Evolutionary conservation across 1,140 invertebrate genomes (phyloP).

Genomic region (Macrotrachela quadricornifera): DNA sequence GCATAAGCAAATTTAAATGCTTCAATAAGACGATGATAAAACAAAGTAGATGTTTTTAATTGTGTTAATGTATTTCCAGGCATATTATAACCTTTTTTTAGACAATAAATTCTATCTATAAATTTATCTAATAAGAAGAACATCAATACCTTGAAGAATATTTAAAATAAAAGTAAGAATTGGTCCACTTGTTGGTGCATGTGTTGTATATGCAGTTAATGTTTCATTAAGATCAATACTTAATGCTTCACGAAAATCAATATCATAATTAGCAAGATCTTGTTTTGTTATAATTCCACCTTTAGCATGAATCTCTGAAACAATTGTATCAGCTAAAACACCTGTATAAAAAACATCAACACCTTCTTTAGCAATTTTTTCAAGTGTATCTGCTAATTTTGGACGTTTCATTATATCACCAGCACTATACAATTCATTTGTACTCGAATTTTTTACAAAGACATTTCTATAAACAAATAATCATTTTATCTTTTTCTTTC

Average conservation of each 20-base stretch:
- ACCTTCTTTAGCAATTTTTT: slow-evolving; percentile 21
- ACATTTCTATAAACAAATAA: no score
- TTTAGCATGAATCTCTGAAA: slow-evolving; percentile 23
- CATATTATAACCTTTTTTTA: slow-evolving; percentile 5
- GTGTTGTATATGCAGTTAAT: slow-evolving; percentile 44
- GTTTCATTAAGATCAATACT: slow-evolving; percentile 26
- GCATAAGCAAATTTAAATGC: slow-evolving; percentile 78
- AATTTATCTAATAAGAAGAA: no score
- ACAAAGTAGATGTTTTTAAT: slow-evolving; percentile 16
- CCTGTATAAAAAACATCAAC: slow-evolving; percentile 24
- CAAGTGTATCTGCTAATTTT: slow-evolving; percentile 28
- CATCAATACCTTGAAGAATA: slow-evolving; percentile 47
- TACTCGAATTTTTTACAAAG: slow-evolving; percentile 31
- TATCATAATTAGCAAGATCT: slow-evolving; percentile 13
- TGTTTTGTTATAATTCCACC: slow-evolving; percentile 17
- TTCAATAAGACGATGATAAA: slow-evolving; percentile 66
- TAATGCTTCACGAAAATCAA: not conserved
- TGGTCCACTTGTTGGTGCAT: slow-evolving; percentile 56
- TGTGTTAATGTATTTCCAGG: not conserved
- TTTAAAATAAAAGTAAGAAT: slow-evolving; percentile 57
- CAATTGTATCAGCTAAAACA: slow-evolving; percentile 15
- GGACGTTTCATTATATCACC: slow-evolving; percentile 30
- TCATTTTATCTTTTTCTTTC: no score
- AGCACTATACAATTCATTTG: slow-evolving; percentile 24
- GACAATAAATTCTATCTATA: no score